Evolutionary conservation across 2,888 invertebrate genomes (phyloP), one percentile per base, ranked within the genome.

Genomic region (Pteria penguin): DNA sequence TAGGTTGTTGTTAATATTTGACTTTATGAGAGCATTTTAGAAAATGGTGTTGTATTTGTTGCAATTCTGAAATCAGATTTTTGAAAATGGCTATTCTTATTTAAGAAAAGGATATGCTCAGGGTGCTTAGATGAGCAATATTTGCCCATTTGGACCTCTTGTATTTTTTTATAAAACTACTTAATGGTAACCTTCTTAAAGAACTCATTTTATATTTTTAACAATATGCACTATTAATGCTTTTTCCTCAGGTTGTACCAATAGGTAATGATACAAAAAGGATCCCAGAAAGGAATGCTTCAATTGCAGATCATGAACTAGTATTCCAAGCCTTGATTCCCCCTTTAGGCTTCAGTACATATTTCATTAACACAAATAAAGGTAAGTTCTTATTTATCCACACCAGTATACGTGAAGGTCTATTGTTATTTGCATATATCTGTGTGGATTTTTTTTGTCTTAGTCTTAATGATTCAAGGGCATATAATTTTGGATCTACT

Each of bases 261-360:
- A 72, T 89, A 26, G 75, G 82, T 8, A 52, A 52, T 11, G 82
- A 82, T 36, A 89, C 89, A 0, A 67, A 67, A 18, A 65, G 69
- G n/a, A 87, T 90, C 31, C 89, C 89, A n/a, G 86, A 85, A 65
- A 78, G 85, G 71, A 82, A 81, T n/a, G 79, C 79, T 8, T 87
- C 87, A 61, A 66, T 68, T 8, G 86, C 89, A 2, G 80, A 73
- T 1, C 70, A 82, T 58, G 87, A 90, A 58, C 83, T 91, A 4
- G 80, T 90, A 11, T 90, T 91, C 70, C 55, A 61, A 8, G 86
- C 82, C 4, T 54, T 24, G 2, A 66, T 91, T 22, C 90, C 90
- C 29, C 79, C 91, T 2, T 84, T 90, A 52, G 91, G 91, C n/a
- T 89, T 88, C 77, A 84, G 78, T 27, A 88, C 91, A 1, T 92